phyloP scores from a whole-genome alignment of 1,140 invertebrate genomes.

The Drosophila willistoni region DNA sequence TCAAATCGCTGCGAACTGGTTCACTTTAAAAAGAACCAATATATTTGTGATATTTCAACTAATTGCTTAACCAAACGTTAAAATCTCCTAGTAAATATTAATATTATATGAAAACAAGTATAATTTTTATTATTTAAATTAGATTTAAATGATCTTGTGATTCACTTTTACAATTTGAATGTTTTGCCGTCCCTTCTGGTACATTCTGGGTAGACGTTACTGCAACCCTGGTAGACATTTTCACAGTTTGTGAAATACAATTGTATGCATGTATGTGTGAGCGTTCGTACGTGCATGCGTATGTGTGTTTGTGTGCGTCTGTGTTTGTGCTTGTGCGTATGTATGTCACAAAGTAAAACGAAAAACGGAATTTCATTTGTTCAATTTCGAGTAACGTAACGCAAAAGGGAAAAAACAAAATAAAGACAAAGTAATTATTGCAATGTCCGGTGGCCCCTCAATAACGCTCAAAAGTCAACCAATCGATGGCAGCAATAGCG shows the following conservation, averaged over 20 bases:
- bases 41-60: background rate
- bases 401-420: slow-evolving; percentile 19
- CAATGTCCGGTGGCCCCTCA: slow-evolving; percentile 76
- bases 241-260: slow-evolving; percentile 67
- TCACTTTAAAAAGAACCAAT: background rate
- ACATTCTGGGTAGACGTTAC: background rate
- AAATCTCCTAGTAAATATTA: too few species aligned
- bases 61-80: background rate
- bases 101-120: too few species aligned
- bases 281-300: slow-evolving; percentile 19
- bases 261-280: slow-evolving; percentile 17
- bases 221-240: slow-evolving; percentile 51
- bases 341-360: slow-evolving; percentile 1
- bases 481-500: slow-evolving; percentile 70
- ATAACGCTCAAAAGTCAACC: slow-evolving; percentile 77
- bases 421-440: slow-evolving; percentile 34
- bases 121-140: too few species aligned
- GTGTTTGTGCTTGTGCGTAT: slow-evolving; percentile 1
- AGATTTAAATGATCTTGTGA: too few species aligned
- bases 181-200: slow-evolving; percentile 1
- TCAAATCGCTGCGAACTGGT: background rate
- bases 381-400: slow-evolving; percentile 7
- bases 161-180: too few species aligned
- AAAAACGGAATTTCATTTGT: slow-evolving; percentile 12
- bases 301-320: slow-evolving; percentile 13